Conservation (phyloP, 2,888 invertebrate genomes). For the Exephanes ischioxanthus region DNA sequence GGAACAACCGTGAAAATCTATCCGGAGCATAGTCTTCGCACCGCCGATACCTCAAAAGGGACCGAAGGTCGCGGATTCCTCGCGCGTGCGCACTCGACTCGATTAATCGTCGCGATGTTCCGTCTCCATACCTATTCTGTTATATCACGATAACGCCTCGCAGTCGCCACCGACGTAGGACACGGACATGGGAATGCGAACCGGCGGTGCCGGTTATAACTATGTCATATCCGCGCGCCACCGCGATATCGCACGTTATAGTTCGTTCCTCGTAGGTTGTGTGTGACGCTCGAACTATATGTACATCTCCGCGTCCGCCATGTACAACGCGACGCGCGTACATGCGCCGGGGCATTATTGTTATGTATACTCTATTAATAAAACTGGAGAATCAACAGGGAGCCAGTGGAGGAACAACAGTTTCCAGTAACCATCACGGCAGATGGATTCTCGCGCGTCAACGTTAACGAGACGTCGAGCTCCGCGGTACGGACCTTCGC, state of each 20-base stretch:
- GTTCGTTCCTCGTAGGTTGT: slow-evolving; percentile 5
- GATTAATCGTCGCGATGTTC: slow-evolving; percentile 50
- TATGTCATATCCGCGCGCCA: slow-evolving; percentile 11
- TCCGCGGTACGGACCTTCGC: neutral
- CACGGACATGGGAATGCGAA: slow-evolving; percentile 56
- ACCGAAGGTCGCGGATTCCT: slow-evolving; percentile 56
- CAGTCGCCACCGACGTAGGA: slow-evolving; percentile 13
- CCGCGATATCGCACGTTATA: neutral
- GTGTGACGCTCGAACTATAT: slow-evolving; percentile 15
- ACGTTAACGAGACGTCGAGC: slow-evolving; percentile 48
- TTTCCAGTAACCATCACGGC: neutral
- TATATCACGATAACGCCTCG: slow-evolving; percentile 53
- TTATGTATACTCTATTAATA: slow-evolving; percentile 62
- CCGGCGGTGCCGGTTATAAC: slow-evolving; percentile 21
- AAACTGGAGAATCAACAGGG: slow-evolving; percentile 44
- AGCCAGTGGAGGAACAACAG: slow-evolving; percentile 22
- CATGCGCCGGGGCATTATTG: slow-evolving; percentile 36
- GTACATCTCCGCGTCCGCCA: slow-evolving; percentile 39
- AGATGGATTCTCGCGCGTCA: slow-evolving; percentile 52
- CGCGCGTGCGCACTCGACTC: slow-evolving; percentile 48
- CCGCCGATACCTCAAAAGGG: slow-evolving; percentile 55
- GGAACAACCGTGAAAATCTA: slow-evolving; percentile 7
- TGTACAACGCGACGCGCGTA: slow-evolving; percentile 18
- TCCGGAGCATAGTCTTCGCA: slow-evolving; percentile 16
- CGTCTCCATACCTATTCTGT: slow-evolving; percentile 39